Evolutionary conservation across 2,888 invertebrate genomes (phyloP).

Genomic region (Branchipolynoe longqiensis): DNA sequence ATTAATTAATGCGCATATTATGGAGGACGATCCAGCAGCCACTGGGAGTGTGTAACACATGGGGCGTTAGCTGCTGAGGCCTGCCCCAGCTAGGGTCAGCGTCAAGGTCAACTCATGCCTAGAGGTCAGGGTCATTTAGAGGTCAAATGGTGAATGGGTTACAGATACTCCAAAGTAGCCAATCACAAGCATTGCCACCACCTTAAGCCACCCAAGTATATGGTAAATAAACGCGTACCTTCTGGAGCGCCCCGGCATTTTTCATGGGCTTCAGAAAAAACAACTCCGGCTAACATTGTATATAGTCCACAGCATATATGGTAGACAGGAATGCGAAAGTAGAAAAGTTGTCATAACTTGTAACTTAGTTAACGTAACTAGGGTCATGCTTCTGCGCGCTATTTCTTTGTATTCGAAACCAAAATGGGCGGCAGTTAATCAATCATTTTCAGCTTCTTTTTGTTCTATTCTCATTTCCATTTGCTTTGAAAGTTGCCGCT

Average conservation of each 20-base stretch:
- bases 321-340: too few relatives aligned
- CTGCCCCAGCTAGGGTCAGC: not conserved
- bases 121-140: constrained; percentile 58
- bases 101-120: constrained; percentile 58
- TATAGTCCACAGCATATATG: constrained; percentile 18
- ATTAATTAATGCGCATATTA: constrained; percentile 34
- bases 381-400: not conserved
- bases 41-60: not conserved
- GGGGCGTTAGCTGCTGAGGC: constrained; percentile 3
- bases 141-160: constrained; percentile 60
- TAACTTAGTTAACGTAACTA: too few relatives aligned
- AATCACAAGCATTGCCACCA: constrained; percentile 61
- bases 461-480: too few relatives aligned
- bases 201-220: constrained; percentile 60
- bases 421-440: too few relatives aligned
- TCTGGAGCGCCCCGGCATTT: not conserved
- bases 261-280: constrained; percentile 46
- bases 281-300: constrained; percentile 26
- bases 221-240: constrained; percentile 47
- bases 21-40: not conserved
- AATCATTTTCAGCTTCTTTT: too few relatives aligned
- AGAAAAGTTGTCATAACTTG: too few relatives aligned
- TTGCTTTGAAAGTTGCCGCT: too few relatives aligned
- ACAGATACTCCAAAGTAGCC: constrained; percentile 59
- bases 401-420: not conserved